These are phyloP conservation scores for Martes martes DNA, from an alignment of 2,113 vertebrate species.

Conservation along the genomic window DNA sequence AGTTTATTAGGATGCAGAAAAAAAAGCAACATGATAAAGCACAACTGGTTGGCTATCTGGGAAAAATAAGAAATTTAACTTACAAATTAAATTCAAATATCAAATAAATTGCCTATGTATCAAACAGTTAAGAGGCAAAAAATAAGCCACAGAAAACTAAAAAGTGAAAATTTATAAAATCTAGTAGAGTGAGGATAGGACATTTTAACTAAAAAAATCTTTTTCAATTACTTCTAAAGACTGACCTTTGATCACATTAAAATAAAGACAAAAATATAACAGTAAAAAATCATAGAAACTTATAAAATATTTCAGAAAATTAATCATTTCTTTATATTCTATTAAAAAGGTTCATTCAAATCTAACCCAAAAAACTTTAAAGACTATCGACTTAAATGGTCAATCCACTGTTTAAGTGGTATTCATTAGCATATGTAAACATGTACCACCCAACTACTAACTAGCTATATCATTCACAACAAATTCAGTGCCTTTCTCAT, in stretches of 20 bases:
- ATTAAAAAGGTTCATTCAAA: conserved; percentile 16
- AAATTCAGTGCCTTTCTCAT: neutral
- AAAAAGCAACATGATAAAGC: neutral
- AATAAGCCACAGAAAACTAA: neutral
- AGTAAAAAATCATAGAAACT: neutral
- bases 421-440: neutral
- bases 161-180: neutral
- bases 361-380: neutral
- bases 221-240: neutral
- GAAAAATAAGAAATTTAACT: conserved; percentile 13
- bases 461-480: neutral
- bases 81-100: conserved; percentile 6
- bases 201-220: neutral
- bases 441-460: neutral
- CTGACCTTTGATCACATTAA: neutral
- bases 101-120: neutral
- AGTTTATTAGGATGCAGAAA: neutral
- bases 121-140: neutral
- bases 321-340: neutral
- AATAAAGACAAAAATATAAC: neutral
- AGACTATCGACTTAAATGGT: neutral
- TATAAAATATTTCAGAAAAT: neutral
- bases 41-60: neutral
- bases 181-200: neutral
- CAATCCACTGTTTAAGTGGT: neutral